Base-by-base conservation (phyloP, 2,113 vertebrate genomes). In the Otis tarda region DNA sequence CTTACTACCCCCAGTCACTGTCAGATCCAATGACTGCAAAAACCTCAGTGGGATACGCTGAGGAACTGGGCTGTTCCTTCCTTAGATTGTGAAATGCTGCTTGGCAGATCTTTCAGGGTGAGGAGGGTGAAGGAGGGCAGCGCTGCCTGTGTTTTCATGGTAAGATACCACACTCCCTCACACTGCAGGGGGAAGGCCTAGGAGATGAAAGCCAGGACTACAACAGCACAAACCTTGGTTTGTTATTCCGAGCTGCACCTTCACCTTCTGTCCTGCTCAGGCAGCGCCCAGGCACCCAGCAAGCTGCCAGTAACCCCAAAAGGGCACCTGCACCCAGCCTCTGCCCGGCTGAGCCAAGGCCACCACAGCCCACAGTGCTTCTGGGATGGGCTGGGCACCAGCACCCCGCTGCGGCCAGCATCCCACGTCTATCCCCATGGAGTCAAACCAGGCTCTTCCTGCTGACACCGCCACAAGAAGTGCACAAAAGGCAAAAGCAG, bases 311-410 rank as follows among this genome's bases (percentile, higher is more conserved):
- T 28, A 77, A 53, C 12, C 28, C 49, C 13, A 0, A 52, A 43
- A 9, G 31, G 28, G 25, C 31, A 25, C 45, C 59, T 20, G 55
- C 14, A 23, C 9, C 53, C 68, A 55, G 31, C 8, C 28, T 21
- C 70, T 67, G 67, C 30, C 23, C 0, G 0, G 20, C 33, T 5
- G 1, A 35, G 37, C 47, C 27, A 9, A 68, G 35, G 63, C 57
- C 63, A 59, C 10, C 1, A 0, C 0, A 2, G 41, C 47, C 37
- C 78, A 56, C 9, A 5, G 9, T 11, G 9, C 47, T 27, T 25
- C 52, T 6, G 0, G 0, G 31, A 11, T 5, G 2, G 47, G 43
- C 60, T 24, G 47, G 61, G 41, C 50, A 74, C 45, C 33, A 20
- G 67, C 77, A 55, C 22, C 27, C 47, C 24, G 13, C 14, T 24